A percentile compares a stretch with the other conserved stretches of the same genome.
Conservation (phyloP, 2,888 invertebrate genomes). For the Drosophila dives region DNA sequence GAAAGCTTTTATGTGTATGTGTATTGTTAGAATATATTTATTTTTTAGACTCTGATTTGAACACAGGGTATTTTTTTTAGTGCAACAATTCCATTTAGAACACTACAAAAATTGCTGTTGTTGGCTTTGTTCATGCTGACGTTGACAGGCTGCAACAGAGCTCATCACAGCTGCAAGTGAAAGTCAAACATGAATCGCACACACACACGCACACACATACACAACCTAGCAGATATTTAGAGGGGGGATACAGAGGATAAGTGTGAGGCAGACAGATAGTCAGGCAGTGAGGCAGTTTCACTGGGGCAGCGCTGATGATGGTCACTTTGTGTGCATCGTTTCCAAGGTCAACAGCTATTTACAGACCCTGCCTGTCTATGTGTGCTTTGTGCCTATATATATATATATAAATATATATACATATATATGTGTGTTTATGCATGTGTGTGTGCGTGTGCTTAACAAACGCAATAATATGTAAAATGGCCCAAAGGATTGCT, state of each 20-base stretch:
- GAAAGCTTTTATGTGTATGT: not conserved
- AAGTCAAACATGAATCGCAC: conserved; percentile 69
- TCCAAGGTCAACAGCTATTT: conserved; percentile 66
- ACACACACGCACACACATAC: conserved; percentile 25
- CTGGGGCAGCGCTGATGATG: conserved; percentile 32
- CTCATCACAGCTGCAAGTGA: conserved; percentile 77
- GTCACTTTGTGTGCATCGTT: conserved; percentile 44
- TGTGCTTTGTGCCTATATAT: not conserved
- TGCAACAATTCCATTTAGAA: not conserved
- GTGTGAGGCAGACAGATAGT: conserved; percentile 1
- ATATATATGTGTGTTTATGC: not conserved
- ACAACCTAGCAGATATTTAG: conserved; percentile 46
- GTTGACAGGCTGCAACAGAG: conserved; percentile 55
- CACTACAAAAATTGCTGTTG: conserved; percentile 10
- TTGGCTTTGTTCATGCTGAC: conserved; percentile 44
- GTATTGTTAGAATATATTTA: not conserved
- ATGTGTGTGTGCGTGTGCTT: conserved; percentile 15
- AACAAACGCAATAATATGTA: conserved; percentile 30
- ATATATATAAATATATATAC: too few relatives aligned
- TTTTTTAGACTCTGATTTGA: not conserved
- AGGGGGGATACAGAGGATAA: not conserved
- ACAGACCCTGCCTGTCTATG: conserved; percentile 42
- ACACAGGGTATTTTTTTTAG: not conserved
- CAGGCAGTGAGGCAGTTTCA: conserved; percentile 14
- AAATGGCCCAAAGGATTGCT: conserved; percentile 53